Conservation (phyloP, 2,888 invertebrate species). For the Charanyca ferruginea region DNA sequence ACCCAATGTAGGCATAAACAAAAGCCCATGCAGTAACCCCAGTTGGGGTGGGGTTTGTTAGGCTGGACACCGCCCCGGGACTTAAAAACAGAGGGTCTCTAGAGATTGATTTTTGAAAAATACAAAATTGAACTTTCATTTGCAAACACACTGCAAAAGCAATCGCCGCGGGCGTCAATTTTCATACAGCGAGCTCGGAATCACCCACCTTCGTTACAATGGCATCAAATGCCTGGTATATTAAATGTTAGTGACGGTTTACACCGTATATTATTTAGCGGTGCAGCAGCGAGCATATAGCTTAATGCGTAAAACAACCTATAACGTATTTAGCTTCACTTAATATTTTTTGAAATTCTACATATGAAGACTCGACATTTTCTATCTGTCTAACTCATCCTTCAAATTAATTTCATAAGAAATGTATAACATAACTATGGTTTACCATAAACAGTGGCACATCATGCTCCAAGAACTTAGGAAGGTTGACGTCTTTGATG, state of each 20-base stretch:
- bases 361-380: too few species aligned
- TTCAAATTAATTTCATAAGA: not conserved
- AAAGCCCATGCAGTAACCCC: constrained; percentile 23
- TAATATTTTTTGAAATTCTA: too few species aligned
- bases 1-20: constrained; percentile 33
- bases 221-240: constrained; percentile 1
- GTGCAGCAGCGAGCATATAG: too few species aligned
- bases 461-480: constrained; percentile 97
- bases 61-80: constrained; percentile 38
- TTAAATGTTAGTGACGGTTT: not conserved
- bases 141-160: constrained; percentile 44
- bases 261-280: not conserved
- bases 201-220: constrained; percentile 17
- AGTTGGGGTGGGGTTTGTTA: constrained; percentile 19
- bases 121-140: constrained; percentile 56
- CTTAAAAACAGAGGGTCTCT: constrained; percentile 28
- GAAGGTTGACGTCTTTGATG: constrained; percentile 98
- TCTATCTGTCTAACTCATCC: too few species aligned
- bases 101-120: constrained; percentile 53
- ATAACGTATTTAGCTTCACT: too few species aligned
- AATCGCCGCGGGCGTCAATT: constrained; percentile 19
- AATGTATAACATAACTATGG: not conserved
- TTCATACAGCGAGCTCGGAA: constrained; percentile 13
- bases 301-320: too few species aligned
- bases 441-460: constrained; percentile 95